Percentiles rank a stretch among this genome's conserved stretches.
Evolutionary conservation across 2,113 vertebrate genomes (phyloP).

Genomic region (Marmota flaviventris): DNA sequence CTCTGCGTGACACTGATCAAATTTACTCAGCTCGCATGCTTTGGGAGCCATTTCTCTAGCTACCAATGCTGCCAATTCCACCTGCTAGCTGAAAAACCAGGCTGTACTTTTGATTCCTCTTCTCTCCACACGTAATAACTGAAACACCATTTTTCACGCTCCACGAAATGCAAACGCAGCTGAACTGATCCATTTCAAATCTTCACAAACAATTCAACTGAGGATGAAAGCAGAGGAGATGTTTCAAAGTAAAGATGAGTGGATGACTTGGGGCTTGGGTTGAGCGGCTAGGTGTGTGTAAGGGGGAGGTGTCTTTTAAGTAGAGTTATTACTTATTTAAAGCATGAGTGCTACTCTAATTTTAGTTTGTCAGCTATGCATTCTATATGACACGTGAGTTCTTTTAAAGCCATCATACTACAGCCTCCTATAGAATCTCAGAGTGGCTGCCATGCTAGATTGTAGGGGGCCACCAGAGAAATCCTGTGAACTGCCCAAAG

Average conservation of each 20-base stretch:
- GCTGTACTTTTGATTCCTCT: not conserved
- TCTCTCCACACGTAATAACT: not conserved
- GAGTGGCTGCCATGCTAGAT: not conserved
- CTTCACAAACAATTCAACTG: slow-evolving; percentile 17
- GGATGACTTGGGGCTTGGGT: not conserved
- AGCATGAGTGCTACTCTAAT: not conserved
- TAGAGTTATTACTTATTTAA: not conserved
- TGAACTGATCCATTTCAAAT: slow-evolving; percentile 48
- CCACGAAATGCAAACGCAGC: slow-evolving; percentile 38
- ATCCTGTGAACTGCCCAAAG: not conserved
- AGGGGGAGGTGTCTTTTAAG: not conserved
- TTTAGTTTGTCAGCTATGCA: not conserved
- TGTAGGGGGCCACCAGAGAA: not conserved
- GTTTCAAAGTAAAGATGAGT: slow-evolving; percentile 17
- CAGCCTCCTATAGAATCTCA: not conserved
- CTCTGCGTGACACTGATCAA: not conserved
- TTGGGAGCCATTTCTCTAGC: not conserved
- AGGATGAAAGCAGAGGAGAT: not conserved
- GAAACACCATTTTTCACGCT: slow-evolving; percentile 33
- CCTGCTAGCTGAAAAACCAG: slow-evolving; percentile 22
- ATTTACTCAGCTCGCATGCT: not conserved
- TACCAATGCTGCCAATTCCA: slow-evolving; percentile 15
- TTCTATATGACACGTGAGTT: not conserved
- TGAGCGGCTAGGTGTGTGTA: not conserved
- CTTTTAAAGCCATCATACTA: not conserved